Evolutionary conservation across 2,113 vertebrate genomes (phyloP).

Genomic region (Furnarius figulus): DNA sequence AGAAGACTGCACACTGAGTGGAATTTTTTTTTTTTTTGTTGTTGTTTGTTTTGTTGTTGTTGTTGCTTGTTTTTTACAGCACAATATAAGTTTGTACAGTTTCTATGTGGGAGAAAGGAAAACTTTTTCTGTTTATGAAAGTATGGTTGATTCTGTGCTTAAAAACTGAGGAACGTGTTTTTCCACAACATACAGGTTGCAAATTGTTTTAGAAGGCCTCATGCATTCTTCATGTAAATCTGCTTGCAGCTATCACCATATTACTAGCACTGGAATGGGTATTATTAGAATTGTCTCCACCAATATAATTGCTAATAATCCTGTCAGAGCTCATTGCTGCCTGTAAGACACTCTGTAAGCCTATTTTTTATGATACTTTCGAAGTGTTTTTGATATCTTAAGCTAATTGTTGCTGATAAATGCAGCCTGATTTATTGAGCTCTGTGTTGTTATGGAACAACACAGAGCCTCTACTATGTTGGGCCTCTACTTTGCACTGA

Average conservation of each 20-base stretch:
- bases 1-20: neutral
- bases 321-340: neutral
- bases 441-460: neutral
- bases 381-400: neutral
- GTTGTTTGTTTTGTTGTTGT: neutral
- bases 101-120: neutral
- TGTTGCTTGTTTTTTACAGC: neutral
- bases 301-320: neutral
- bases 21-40: neutral
- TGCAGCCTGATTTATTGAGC: neutral
- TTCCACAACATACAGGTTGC: neutral
- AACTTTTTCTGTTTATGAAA: neutral
- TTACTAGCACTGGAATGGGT: neutral
- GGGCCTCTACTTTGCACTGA: neutral
- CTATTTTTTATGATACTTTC: neutral
- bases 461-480: too few species aligned
- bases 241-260: neutral
- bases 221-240: neutral
- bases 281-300: neutral
- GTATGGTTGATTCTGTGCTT: neutral
- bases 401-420: neutral
- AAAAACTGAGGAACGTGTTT: neutral
- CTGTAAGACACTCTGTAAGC: neutral
- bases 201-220: neutral
- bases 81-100: neutral